phyloP scores from a whole-genome alignment of 2,888 invertebrate genomes.

The Anarsia innoxiella region DNA sequence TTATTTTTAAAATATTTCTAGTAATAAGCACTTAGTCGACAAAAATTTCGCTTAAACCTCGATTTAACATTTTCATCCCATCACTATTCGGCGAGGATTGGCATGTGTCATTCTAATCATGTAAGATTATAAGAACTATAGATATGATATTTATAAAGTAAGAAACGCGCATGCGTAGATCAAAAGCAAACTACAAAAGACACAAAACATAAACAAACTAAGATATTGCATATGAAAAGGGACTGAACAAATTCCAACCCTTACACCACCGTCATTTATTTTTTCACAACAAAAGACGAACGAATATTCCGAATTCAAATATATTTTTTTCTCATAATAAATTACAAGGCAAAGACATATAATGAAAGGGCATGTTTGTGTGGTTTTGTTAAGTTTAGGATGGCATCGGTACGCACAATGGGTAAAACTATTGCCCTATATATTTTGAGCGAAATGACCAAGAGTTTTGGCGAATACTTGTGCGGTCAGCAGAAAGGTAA shows the following conservation, averaged over 20 bases:
- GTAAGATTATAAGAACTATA: too few relatives aligned
- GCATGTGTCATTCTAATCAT: too few relatives aligned
- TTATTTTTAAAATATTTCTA: too few relatives aligned
- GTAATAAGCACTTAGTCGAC: too few relatives aligned
- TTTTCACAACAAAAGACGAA: constrained; percentile 23
- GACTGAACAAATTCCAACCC: constrained; percentile 23
- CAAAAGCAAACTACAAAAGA: too few relatives aligned
- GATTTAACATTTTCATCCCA: too few relatives aligned
- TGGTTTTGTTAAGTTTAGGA: constrained; percentile 23
- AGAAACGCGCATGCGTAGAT: too few relatives aligned
- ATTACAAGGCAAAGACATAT: constrained; percentile 30
- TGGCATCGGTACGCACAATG: constrained; percentile 23
- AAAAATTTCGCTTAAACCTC: too few relatives aligned
- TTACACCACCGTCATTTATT: constrained; percentile 23
- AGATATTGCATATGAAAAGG: constrained; percentile 18
- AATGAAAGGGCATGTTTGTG: constrained; percentile 35
- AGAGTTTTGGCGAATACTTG: constrained; percentile 39
- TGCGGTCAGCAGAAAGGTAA: constrained; percentile 26
- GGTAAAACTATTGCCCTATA: constrained; percentile 37
- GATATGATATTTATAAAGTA: too few relatives aligned
- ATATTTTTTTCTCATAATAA: constrained; percentile 22
- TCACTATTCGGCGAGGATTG: too few relatives aligned
- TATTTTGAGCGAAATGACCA: constrained; percentile 42
- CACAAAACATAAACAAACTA: too few relatives aligned
- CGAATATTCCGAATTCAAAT: constrained; percentile 22